Evolutionary conservation across 2,113 vertebrate species (phyloP), one percentile per base, ranked within the genome.

Genomic region (Platichthys stellatus): DNA sequence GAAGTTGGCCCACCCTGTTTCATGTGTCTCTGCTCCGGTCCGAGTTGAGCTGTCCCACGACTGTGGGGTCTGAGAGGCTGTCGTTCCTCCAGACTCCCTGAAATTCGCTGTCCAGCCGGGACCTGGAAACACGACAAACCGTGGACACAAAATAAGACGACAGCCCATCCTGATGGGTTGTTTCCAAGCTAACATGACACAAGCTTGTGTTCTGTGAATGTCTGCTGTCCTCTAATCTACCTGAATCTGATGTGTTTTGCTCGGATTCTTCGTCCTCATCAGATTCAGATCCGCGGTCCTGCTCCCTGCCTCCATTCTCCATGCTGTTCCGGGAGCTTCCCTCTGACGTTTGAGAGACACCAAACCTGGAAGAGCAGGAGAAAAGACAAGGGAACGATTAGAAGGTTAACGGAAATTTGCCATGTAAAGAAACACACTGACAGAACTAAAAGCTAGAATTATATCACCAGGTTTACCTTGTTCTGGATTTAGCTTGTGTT

Each of bases 1-100:
- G 75, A 99, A 98, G 80, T 93, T 96, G 69, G 97, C 96, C 98
- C 97, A 98, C 69, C 95, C 95, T 18, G 95, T 95, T 64, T 93
- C 95, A 75, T 96, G 94, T 0, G 89, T 73, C 9, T 93, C 49
- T 1, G 86, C 53, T 12, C 53, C 58, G 20, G 86, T 73, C 54
- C 81, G 74, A 0, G 77, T 17, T 0, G 93, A 81, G 0, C 90
- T 92, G 5, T 95, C 95, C 97, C 97, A 98, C 5, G 94, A 93
- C 0, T 92, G 90, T 4, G 95, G 93, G 0, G 93, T 94, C 0
- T 95, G 89, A 5, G 92, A 88, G 1, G 76, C 72, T 0, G 91
- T 71, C 26, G 54, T 91, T 3, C 76, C 94, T 0, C 83, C 94
- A 0, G 94, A 93, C 31, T 97, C 96, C 61, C 94, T 92, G 58